Percentiles rank a stretch among this genome's conserved stretches.
These are phyloP conservation scores for Crambe crambe DNA, from an alignment of 37 sponge, comb jelly and placozoan genomes.

Conservation along the genomic window DNA sequence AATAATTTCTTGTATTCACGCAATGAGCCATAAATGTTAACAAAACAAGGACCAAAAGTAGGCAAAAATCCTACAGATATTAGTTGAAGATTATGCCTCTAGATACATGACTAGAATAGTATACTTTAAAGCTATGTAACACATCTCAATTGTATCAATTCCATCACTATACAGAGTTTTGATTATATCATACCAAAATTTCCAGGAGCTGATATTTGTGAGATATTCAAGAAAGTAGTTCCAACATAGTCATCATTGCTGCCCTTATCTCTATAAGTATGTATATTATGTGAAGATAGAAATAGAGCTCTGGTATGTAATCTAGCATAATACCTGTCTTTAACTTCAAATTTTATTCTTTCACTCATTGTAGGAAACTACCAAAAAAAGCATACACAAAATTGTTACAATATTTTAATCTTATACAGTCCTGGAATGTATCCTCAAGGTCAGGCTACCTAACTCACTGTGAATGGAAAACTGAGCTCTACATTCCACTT, in stretches of 20 bases:
- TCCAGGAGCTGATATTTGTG: conserved; percentile 84
- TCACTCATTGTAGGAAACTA: conserved; percentile 28
- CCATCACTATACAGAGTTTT: too few relatives aligned
- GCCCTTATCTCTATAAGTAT: conserved; percentile 65
- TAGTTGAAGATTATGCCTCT: too few relatives aligned
- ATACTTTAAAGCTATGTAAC: too few relatives aligned
- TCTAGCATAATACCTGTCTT: background rate
- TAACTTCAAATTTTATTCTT: conserved; percentile 6
- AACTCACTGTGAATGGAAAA: too few relatives aligned
- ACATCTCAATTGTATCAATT: too few relatives aligned
- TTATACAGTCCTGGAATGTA: background rate
- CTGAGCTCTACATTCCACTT: conserved; percentile 61
- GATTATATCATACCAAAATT: conserved; percentile 77
- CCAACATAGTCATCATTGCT: conserved; percentile 90
- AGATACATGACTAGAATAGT: too few relatives aligned
- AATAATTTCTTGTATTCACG: conserved; percentile 73
- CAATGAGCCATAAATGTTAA: conserved; percentile 94
- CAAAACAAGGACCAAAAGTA: conserved; percentile 89
- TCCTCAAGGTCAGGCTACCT: too few relatives aligned
- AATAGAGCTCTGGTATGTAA: too few relatives aligned
- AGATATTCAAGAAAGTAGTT: conserved; percentile 76
- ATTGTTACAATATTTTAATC: background rate
- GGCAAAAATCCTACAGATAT: conserved; percentile 76
- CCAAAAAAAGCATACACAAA: background rate
- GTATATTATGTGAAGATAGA: too few relatives aligned